These are phyloP conservation scores for Portevinia maculata DNA, from an alignment of 2,888 invertebrate species.

Conservation along the genomic window DNA sequence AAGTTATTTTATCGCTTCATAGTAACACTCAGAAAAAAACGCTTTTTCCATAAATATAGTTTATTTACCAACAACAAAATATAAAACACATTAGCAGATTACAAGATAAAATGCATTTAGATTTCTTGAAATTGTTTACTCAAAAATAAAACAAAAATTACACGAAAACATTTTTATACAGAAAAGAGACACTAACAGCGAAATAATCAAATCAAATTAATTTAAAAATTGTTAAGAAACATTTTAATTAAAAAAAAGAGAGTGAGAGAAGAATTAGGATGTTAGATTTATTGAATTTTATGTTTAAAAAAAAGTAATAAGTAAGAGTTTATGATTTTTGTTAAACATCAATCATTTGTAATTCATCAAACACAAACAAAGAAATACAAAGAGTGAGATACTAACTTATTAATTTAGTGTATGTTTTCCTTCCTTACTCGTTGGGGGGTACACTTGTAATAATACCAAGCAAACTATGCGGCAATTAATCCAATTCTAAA, in stretches of 20 bases:
- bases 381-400: constrained; percentile 37
- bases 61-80: constrained; percentile 5
- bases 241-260: constrained; percentile 75
- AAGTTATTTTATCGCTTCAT: constrained; percentile 55
- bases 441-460: constrained; percentile 8
- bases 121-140: constrained; percentile 10
- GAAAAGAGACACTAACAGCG: constrained; percentile 75
- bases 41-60: constrained; percentile 27
- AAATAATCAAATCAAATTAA: constrained; percentile 39
- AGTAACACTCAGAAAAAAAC: constrained; percentile 39
- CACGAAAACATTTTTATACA: constrained; percentile 75
- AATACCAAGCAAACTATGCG: background rate
- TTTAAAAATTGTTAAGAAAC: constrained; percentile 11
- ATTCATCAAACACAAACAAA: constrained; percentile 48
- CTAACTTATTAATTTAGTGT: constrained; percentile 17
- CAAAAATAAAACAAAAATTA: constrained; percentile 27
- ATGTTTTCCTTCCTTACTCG: constrained; percentile 13
- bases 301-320: constrained; percentile 42
- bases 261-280: constrained; percentile 77
- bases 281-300: constrained; percentile 50
- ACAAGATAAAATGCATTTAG: constrained; percentile 38
- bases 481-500: too few species aligned
- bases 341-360: constrained; percentile 44
- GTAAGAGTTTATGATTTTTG: constrained; percentile 27
- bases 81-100: constrained; percentile 16